Conservation (phyloP, 2,888 invertebrate genomes). For the Lasioglossum lativentre region DNA sequence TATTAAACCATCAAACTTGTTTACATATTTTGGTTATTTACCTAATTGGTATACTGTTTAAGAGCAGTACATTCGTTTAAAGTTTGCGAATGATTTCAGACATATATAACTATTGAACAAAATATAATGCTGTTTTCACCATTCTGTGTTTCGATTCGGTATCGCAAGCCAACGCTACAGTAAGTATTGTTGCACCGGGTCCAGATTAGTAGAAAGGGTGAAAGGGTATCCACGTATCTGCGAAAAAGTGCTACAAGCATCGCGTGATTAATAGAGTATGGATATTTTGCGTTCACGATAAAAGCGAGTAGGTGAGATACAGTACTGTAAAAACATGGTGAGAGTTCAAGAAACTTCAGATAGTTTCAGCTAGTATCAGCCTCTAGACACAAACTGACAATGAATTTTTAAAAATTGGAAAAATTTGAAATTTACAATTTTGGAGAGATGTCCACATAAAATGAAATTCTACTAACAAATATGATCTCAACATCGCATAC, state of each 20-base stretch:
- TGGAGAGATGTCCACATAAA: not conserved
- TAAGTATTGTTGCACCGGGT: not conserved
- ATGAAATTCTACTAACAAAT: not conserved
- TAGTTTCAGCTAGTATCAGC: not conserved
- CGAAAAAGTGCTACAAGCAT: not conserved
- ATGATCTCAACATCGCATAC: not conserved
- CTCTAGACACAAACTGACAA: not conserved
- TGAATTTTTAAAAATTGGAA: not conserved
- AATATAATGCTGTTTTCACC: not conserved
- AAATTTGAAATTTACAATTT: no score
- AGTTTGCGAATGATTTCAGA: not conserved
- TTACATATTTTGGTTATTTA: not conserved
- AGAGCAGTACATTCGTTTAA: not conserved
- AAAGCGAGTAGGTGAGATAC: constrained; percentile 1
- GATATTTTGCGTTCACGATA: not conserved
- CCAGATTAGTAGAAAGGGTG: constrained; percentile 5
- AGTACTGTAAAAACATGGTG: not conserved
- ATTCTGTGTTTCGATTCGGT: not conserved
- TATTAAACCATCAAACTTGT: not conserved
- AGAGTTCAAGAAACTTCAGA: not conserved
- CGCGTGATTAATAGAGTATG: constrained; percentile 10
- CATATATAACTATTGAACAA: not conserved
- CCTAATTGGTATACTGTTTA: no score
- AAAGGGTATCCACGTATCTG: constrained; percentile 9
- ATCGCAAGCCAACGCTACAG: not conserved